Conservation (phyloP, 2,113 vertebrate genomes). For the Megaceryle maxima region DNA sequence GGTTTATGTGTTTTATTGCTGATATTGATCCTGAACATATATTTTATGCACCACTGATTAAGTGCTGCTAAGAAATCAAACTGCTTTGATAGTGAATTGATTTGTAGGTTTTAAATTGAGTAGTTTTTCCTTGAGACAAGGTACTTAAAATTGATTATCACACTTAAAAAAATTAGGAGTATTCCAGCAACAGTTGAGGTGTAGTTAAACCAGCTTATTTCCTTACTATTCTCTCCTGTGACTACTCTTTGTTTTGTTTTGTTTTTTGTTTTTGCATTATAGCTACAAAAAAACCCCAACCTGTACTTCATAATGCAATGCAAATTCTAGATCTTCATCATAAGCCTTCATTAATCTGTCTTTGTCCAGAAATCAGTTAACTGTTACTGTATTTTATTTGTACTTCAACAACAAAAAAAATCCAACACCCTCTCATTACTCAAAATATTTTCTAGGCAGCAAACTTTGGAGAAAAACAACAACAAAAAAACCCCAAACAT, state of each 20-base stretch:
- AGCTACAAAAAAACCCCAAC: not conserved
- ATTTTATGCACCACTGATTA: not conserved
- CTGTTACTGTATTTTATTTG: not conserved
- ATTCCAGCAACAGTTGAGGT: not conserved
- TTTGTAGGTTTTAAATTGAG: not conserved
- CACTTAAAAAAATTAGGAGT: not conserved
- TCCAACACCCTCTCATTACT: not conserved
- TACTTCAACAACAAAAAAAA: not conserved
- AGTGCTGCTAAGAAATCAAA: not conserved
- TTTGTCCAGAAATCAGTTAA: not conserved
- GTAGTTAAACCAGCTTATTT: not conserved
- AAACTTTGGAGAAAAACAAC: not conserved
- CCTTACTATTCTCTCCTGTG: not conserved
- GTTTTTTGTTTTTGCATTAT: not conserved
- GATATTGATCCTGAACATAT: not conserved
- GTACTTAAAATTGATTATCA: not conserved
- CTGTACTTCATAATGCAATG: not conserved
- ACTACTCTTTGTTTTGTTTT: not conserved
- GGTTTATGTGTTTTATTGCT: not conserved
- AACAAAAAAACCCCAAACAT: fast-evolving
- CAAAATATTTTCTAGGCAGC: not conserved
- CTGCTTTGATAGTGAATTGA: constrained; percentile 1
- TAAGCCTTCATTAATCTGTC: not conserved
- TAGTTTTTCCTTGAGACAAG: not conserved
- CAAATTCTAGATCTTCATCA: not conserved